Base-by-base conservation (phyloP, 1,140 invertebrate genomes). In the Achatina immaculata region DNA sequence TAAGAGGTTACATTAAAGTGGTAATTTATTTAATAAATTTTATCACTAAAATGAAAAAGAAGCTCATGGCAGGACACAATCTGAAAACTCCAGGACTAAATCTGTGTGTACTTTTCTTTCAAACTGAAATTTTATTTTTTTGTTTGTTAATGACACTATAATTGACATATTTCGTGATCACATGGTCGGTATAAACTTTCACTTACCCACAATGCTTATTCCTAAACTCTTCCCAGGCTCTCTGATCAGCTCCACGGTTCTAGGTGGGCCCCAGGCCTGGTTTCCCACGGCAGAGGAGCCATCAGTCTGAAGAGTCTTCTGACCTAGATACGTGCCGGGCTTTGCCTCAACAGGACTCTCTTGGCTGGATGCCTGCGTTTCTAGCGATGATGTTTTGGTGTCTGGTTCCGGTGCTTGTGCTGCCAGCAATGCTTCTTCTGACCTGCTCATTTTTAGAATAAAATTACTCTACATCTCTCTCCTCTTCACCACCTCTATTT, bases 171-270 rank as follows among this genome's bases (percentile, higher is more conserved):
- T n/a, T n/a, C n/a, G n/a, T n/a, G n/a, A n/a, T n/a, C n/a, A n/a
- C n/a, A n/a, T n/a, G n/a, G n/a, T n/a, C n/a, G n/a, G n/a, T n/a
- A n/a, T n/a, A n/a, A n/a, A n/a, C n/a, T n/a, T n/a, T n/a, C n/a
- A 82, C 90, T 86, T 77, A 77, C 98, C 97, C 69, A 99, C 97
- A 86, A 99, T 99, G 91, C 96, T 98, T 90, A 99, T 98, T 0
- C 98, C 98, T 19, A 98, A 92, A 87, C 95, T 93, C 92, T 94
- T 88, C 24, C 88, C 88, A 62, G 94, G 94, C 86, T 96, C 94
- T 66, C 96, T 91, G 58, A 93, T 92, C 42, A 98, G 92, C 79
- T 92, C 86, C 7, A 98, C 95, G 2, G 93, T 92, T 81, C 96
- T 93, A 45, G 95, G 94, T 0, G 95, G 94, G 0, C 97, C 96